phyloP scores from a whole-genome alignment of 2,113 vertebrate species.

The Grammomys dolichurus region DNA sequence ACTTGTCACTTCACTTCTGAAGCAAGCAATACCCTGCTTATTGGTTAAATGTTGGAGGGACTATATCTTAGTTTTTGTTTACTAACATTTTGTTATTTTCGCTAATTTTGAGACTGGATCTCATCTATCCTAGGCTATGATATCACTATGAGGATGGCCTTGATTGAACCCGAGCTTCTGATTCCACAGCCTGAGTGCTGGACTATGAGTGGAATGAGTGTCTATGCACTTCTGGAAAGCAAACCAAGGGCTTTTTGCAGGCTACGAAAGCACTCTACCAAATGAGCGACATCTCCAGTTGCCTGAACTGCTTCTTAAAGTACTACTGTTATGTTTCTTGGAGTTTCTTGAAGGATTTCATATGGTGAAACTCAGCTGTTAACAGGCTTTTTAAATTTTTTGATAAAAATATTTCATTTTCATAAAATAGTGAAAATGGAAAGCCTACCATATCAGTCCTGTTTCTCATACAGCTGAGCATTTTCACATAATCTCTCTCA shows the following conservation, averaged over 20 bases:
- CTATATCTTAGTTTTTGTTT: conserved; percentile 56
- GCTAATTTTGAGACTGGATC: neutral
- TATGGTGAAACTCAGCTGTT: neutral
- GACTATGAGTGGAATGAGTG: neutral
- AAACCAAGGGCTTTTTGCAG: neutral
- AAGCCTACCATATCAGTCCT: neutral
- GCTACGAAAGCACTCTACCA: neutral
- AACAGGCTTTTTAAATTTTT: neutral
- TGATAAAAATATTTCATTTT: neutral
- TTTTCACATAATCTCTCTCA: conserved; percentile 50
- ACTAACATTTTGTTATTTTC: neutral
- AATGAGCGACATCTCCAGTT: neutral
- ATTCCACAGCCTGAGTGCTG: neutral
- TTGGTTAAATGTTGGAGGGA: conserved; percentile 40
- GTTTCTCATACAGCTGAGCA: conserved; percentile 3
- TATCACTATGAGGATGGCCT: neutral
- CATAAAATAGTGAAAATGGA: neutral
- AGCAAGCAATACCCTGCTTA: neutral
- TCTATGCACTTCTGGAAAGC: neutral
- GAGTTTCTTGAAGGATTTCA: conserved; percentile 26
- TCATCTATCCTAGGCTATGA: neutral
- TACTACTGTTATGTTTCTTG: neutral
- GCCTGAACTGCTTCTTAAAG: neutral
- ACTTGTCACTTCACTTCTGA: neutral
- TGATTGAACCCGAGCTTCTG: neutral